Conservation (phyloP, 92 coral and sea anemone genomes). For the Zoanthus gigantus region DNA sequence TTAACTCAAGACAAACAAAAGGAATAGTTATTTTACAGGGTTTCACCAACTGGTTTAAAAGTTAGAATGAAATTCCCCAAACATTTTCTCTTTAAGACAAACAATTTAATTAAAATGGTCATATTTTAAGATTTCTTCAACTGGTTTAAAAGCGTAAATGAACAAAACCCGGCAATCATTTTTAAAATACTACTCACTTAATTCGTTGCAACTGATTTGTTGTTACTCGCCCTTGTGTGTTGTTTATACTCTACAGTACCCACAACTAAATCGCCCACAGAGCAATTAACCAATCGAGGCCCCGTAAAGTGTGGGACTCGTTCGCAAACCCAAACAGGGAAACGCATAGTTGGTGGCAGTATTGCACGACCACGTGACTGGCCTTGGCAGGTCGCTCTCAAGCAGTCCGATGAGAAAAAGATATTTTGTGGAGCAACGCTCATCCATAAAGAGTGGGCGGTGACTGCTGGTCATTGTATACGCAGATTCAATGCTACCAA, state of each 20-base stretch:
- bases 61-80: too few relatives aligned
- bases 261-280: not conserved
- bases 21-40: too few relatives aligned
- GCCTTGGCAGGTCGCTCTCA: constrained; percentile 90
- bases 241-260: not conserved
- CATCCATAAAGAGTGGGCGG: constrained; percentile 77
- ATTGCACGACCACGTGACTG: constrained; percentile 65
- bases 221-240: too few relatives aligned
- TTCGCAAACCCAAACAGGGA: constrained; percentile 5
- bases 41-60: too few relatives aligned
- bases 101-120: too few relatives aligned
- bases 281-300: not conserved
- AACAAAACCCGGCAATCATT: too few relatives aligned
- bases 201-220: too few relatives aligned
- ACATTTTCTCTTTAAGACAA: too few relatives aligned
- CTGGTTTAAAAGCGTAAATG: too few relatives aligned
- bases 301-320: constrained; percentile 29
- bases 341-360: constrained; percentile 81
- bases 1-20: too few relatives aligned
- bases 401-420: constrained; percentile 53
- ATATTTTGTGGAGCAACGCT: constrained; percentile 84
- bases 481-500: constrained; percentile 50
- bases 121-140: too few relatives aligned
- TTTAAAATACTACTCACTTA: too few relatives aligned
- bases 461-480: constrained; percentile 90